Evolutionary conservation across 2,113 vertebrate species (phyloP).

Genomic region (Nesoenas mayeri): DNA sequence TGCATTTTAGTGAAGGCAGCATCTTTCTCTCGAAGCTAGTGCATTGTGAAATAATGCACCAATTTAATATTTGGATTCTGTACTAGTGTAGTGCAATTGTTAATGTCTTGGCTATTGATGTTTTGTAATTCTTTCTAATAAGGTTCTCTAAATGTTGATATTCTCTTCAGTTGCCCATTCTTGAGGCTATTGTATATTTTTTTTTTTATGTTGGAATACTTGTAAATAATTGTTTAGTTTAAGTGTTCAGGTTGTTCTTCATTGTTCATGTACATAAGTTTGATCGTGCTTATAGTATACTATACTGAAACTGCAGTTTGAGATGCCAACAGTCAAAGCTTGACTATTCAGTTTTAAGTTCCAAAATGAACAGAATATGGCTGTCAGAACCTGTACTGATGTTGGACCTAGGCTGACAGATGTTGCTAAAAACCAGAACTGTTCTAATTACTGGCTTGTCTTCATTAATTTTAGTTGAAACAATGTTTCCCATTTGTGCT

Average conservation of each 20-base stretch:
- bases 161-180: conserved; percentile 53
- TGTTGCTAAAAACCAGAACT: conserved; percentile 35
- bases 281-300: conserved; percentile 65
- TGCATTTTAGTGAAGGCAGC: conserved; percentile 75
- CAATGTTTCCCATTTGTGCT: conserved; percentile 68
- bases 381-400: conserved; percentile 30
- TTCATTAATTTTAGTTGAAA: conserved; percentile 63
- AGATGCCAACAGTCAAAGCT: conserved; percentile 63
- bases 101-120: conserved; percentile 65
- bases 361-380: conserved; percentile 52
- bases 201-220: conserved; percentile 42
- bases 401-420: conserved; percentile 50
- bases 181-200: conserved; percentile 49
- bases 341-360: conserved; percentile 47
- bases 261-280: conserved; percentile 71
- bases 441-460: conserved; percentile 42
- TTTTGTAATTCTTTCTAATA: conserved; percentile 72
- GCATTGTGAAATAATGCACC: conserved; percentile 77
- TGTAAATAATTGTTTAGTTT: conserved; percentile 75
- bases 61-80: conserved; percentile 67
- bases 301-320: conserved; percentile 56
- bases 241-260: conserved; percentile 67
- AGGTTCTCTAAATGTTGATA: conserved; percentile 58
- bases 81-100: conserved; percentile 79
- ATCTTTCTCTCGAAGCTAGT: conserved; percentile 78